Evolutionary conservation across 2,888 invertebrate species (phyloP).

Genomic region (Meteorus cinctellus): DNA sequence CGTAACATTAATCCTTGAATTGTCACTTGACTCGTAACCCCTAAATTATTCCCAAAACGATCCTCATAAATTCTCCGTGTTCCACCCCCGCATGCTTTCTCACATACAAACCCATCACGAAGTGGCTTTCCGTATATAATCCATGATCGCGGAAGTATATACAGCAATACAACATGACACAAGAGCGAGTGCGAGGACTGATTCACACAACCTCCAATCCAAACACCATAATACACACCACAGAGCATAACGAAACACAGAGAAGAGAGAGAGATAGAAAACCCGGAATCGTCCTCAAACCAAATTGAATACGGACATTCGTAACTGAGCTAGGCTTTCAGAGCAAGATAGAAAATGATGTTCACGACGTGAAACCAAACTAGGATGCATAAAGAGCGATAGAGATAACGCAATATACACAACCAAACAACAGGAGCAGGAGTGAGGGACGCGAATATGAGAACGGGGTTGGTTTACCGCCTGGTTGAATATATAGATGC

Average conservation of each 20-base stretch:
- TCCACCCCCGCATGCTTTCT: not conserved
- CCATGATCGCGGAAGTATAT: constrained; percentile 2
- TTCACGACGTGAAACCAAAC: constrained; percentile 2
- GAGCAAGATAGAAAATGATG: constrained; percentile 35
- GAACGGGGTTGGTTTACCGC: constrained; percentile 39
- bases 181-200: not conserved
- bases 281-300: constrained; percentile 84
- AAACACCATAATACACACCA: constrained; percentile 20
- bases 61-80: not conserved
- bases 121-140: constrained; percentile 12
- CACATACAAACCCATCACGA: constrained; percentile 1
- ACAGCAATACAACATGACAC: no score
- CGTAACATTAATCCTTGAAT: not conserved
- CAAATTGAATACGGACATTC: constrained; percentile 84
- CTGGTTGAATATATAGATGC: constrained; percentile 16
- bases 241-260: constrained; percentile 32
- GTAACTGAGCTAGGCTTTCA: constrained; percentile 48
- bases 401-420: not conserved
- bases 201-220: not conserved
- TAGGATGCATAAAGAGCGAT: not conserved
- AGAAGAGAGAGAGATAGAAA: constrained; percentile 75
- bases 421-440: constrained; percentile 17
- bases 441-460: constrained; percentile 26
- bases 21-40: constrained; percentile 8
- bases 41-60: constrained; percentile 3